These are phyloP conservation scores for Gastrophryne carolinensis DNA, from an alignment of 2,797 vertebrate genomes.

Conservation along the genomic window DNA sequence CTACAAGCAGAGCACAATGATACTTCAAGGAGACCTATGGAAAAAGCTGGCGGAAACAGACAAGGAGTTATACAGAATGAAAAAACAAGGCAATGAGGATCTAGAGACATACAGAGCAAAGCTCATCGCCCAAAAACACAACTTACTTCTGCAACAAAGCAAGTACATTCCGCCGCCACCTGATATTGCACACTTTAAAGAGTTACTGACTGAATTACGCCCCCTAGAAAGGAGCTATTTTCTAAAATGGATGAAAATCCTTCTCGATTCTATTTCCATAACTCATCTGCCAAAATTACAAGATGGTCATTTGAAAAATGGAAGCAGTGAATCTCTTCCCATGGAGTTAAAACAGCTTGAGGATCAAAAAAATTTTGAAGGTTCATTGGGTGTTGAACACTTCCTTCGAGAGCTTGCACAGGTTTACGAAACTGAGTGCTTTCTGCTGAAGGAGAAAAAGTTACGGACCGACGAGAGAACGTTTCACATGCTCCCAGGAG, in stretches of 20 bases:
- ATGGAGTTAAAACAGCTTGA: constrained; percentile 59
- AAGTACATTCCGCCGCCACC: constrained; percentile 65
- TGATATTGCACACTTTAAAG: constrained; percentile 70
- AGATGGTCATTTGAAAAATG: constrained; percentile 59
- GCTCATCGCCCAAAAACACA: constrained; percentile 62
- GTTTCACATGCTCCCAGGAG: constrained; percentile 68
- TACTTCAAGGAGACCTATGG: constrained; percentile 72
- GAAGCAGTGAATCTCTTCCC: constrained; percentile 44
- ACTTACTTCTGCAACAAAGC: constrained; percentile 60
- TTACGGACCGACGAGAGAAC: constrained; percentile 51
- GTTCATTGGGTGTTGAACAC: constrained; percentile 72
- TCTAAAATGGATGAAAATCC: constrained; percentile 76
- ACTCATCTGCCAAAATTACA: constrained; percentile 56
- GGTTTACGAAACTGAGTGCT: constrained; percentile 50
- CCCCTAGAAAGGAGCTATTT: constrained; percentile 69
- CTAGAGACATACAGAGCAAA: constrained; percentile 54
- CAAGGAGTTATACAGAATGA: constrained; percentile 67
- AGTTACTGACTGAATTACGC: constrained; percentile 61
- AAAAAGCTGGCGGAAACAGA: constrained; percentile 66
- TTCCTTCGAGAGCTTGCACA: constrained; percentile 80
- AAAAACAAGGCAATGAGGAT: constrained; percentile 47
- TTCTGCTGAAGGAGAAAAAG: constrained; percentile 58
- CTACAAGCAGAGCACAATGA: constrained; percentile 67
- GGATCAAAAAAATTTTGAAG: constrained; percentile 59
- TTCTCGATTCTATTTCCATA: constrained; percentile 64